Conservation (phyloP, 2,888 invertebrate genomes). For the Scaptomyza caliginosa region DNA sequence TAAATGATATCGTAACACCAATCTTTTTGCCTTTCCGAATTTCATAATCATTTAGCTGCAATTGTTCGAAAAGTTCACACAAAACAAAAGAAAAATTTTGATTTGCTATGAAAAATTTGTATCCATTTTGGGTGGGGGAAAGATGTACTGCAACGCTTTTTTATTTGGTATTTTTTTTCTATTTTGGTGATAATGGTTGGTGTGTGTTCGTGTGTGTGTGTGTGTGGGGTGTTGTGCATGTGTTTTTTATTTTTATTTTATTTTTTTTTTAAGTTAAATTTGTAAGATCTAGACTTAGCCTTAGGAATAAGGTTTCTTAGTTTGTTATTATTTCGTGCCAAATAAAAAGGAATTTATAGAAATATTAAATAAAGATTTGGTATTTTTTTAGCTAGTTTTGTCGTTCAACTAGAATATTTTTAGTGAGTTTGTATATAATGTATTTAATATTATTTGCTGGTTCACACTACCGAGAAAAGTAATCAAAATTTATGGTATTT, state of each 20-base stretch:
- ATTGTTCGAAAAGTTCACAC: constrained; percentile 88
- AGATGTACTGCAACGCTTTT: constrained; percentile 20
- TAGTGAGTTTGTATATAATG: constrained; percentile 13
- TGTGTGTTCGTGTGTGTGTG: constrained; percentile 12
- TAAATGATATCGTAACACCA: constrained; percentile 99
- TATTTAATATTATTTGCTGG: constrained; percentile 27
- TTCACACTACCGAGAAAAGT: constrained; percentile 48
- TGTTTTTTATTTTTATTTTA: constrained; percentile 23
- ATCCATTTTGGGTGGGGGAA: constrained; percentile 54
- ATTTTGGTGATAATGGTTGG: constrained; percentile 40
- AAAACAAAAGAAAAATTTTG: constrained; percentile 79
- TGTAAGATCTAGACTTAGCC: constrained; percentile 47
- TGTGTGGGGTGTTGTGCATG: constrained; percentile 13
- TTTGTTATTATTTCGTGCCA: constrained; percentile 73
- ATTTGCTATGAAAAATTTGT: constrained; percentile 79
- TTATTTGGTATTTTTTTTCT: constrained; percentile 34
- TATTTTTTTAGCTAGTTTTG: constrained; percentile 33
- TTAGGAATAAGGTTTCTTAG: constrained; percentile 48
- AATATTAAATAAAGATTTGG: constrained; percentile 43
- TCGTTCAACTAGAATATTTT: constrained; percentile 43
- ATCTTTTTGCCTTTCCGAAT: constrained; percentile 99
- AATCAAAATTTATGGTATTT: constrained; percentile 4
- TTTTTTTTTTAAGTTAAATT: constrained; percentile 18
- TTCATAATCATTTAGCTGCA: constrained; percentile 99
- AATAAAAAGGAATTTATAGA: constrained; percentile 71